phyloP scores from a whole-genome alignment of 2,888 invertebrate genomes.

The Iphiclides podalirius region DNA sequence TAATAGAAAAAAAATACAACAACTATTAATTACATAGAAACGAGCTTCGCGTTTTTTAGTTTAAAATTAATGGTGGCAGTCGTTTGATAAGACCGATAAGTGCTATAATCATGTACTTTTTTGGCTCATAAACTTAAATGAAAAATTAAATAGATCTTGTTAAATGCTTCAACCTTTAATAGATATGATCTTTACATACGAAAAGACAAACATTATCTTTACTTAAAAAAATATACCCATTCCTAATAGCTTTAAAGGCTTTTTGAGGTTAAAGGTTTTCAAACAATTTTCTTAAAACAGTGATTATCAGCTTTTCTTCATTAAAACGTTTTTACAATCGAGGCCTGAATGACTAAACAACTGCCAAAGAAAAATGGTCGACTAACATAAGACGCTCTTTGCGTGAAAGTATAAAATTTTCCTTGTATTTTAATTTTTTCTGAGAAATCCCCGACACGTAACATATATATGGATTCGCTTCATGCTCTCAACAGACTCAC shows the following conservation, averaged over 20 bases:
- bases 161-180: background rate
- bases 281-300: too few relatives aligned
- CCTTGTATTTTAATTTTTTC: too few relatives aligned
- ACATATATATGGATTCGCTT: background rate
- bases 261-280: too few relatives aligned
- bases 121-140: background rate
- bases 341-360: too few relatives aligned
- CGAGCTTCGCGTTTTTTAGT: conserved; percentile 6
- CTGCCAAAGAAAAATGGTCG: too few relatives aligned
- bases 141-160: background rate
- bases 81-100: background rate
- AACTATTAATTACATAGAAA: conserved; percentile 2
- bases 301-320: too few relatives aligned
- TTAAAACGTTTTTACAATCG: too few relatives aligned
- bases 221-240: too few relatives aligned
- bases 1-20: conserved; percentile 8
- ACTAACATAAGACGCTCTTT: too few relatives aligned
- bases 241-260: too few relatives aligned
- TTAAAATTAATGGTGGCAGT: conserved; percentile 5
- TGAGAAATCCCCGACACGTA: background rate
- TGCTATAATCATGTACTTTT: background rate
- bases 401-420: too few relatives aligned
- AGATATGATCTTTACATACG: background rate
- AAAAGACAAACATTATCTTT: too few relatives aligned
- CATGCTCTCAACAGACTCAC: background rate